These are phyloP conservation scores for Dione juno DNA, from an alignment of 2,888 invertebrate species.

Conservation along the genomic window DNA sequence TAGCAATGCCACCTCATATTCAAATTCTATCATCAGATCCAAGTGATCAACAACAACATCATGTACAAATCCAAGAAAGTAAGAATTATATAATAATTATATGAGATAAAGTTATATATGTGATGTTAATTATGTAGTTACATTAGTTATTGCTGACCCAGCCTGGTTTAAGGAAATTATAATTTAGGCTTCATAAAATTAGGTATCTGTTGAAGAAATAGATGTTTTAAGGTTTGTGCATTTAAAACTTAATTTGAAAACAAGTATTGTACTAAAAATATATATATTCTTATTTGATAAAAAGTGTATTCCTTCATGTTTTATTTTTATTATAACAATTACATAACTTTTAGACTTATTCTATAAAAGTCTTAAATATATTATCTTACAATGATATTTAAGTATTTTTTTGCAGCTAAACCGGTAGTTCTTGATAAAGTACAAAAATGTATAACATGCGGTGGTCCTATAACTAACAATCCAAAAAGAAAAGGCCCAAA, in stretches of 20 bases:
- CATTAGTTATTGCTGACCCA: too few relatives aligned
- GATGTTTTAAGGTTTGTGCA: too few relatives aligned
- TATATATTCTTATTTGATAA: too few relatives aligned
- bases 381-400: neutral
- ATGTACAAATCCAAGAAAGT: conserved; percentile 77
- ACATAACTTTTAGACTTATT: neutral
- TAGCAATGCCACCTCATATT: conserved; percentile 77
- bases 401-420: conserved; percentile 68
- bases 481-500: conserved; percentile 86
- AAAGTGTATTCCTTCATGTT: too few relatives aligned
- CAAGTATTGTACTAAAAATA: too few relatives aligned
- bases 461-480: conserved; percentile 79
- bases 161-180: too few relatives aligned
- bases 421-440: conserved; percentile 80
- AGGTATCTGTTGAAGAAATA: too few relatives aligned
- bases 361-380: neutral
- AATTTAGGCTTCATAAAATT: too few relatives aligned
- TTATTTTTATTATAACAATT: neutral
- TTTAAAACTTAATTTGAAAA: too few relatives aligned
- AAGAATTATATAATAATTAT: conserved; percentile 48
- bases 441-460: conserved; percentile 85
- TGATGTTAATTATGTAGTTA: too few relatives aligned
- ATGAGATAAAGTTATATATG: conserved; percentile 7
- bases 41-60: conserved; percentile 71
- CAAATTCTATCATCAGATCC: conserved; percentile 75